Evolutionary conservation across 2,888 invertebrate species (phyloP).

Genomic region (Melolontha melolontha): DNA sequence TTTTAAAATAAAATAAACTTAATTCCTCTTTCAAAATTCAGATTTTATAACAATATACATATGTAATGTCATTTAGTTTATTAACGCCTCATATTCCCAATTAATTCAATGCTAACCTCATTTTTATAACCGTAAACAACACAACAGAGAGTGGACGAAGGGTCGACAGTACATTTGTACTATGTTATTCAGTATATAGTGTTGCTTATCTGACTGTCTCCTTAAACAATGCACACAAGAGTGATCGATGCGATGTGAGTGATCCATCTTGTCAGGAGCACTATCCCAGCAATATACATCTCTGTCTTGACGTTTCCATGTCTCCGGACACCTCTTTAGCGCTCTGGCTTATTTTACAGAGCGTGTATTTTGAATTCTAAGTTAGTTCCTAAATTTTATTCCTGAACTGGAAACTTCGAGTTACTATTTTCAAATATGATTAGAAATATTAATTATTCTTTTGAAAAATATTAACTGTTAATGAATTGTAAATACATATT

Average conservation of each 20-base stretch:
- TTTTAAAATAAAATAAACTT: too few species aligned
- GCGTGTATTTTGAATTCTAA: not conserved
- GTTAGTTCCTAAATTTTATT: not conserved
- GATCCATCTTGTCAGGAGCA: conserved; percentile 48
- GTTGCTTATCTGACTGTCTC: conserved; percentile 42
- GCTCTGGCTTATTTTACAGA: conserved; percentile 19
- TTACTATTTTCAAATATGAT: too few species aligned
- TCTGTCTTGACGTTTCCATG: conserved; percentile 34
- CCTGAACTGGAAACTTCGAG: too few species aligned
- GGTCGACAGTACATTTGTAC: conserved; percentile 38
- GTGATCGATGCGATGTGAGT: conserved; percentile 48
- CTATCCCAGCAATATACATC: conserved; percentile 43
- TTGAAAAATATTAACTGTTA: too few species aligned
- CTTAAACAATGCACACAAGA: conserved; percentile 49
- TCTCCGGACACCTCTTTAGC: conserved; percentile 28
- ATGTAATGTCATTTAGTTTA: conserved; percentile 26
- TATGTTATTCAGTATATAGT: conserved; percentile 33
- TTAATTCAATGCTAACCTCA: conserved; percentile 27
- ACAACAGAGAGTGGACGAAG: conserved; percentile 32
- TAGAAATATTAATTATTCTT: too few species aligned
- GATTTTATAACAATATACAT: too few species aligned
- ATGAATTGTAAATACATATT: too few species aligned
- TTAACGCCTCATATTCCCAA: conserved; percentile 14
- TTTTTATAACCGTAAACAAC: conserved; percentile 35
- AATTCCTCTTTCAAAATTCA: too few species aligned